Evolutionary conservation across 2,888 invertebrate genomes (phyloP), one percentile per base, ranked within the genome.

Genomic region (Chrysomela aeneicollis): DNA sequence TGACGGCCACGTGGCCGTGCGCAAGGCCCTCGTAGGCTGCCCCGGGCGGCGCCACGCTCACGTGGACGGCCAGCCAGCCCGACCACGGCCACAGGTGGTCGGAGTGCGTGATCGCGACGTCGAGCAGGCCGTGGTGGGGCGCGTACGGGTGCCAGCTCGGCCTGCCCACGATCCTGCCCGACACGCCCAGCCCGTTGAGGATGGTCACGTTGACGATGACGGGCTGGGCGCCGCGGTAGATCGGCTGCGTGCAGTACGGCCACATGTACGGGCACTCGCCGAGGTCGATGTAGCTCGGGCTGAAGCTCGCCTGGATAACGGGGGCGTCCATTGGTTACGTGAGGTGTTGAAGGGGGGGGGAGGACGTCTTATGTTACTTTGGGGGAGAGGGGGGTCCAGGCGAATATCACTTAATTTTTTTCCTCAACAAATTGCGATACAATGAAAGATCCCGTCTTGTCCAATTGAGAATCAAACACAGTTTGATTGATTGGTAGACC

Each of bases 191-290:
- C 1, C 96, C 97, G 84, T 98, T 98, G 61, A 97, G 86, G 74
- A 98, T 93, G 0, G 97, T 98, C 0, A 97, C 92, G 84, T 98
- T 98, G 2, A 94, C 91, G 71, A 98, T 93, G 19, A 92, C 90
- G 0, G 97, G 94, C 84, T 94, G 90, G 42, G 90, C 92, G 65
- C 92, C 91, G 81, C 91, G 89, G 84, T 95, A 98, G 49, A 98
- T 82, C 0, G 97, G 95, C 82, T 98, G 98, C 0, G 95, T 95
- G 81, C 97, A 98, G 77, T 97, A 98, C 0, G 98, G 98, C 97
- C 97, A 98, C 96, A 97, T 97, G 82, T 97, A 98, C 72, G 95
- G 95, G 76, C 95, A 95, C 79, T 97, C 97, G 0, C 94, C 95
- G 70, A 97, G 87, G 82, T 98, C 98, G 71, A 98, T 89, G 81